Evolutionary conservation across 2,113 vertebrate genomes (phyloP).

Genomic region (Cavia porcellus): DNA sequence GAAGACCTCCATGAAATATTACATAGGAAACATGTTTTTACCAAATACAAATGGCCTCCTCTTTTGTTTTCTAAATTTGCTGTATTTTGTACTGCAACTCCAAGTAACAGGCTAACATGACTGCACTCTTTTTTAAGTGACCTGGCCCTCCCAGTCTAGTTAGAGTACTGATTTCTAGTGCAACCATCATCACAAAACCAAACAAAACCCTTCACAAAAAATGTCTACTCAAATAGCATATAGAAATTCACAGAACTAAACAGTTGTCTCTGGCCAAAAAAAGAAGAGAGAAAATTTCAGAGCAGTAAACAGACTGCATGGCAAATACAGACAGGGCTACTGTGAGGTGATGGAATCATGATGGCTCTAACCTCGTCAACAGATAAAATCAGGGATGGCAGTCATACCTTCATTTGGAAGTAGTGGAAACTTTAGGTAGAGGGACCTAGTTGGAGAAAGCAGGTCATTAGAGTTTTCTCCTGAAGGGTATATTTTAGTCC

Average conservation of each 20-base stretch:
- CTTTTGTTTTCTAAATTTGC: background rate
- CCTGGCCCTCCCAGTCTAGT: background rate
- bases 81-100: background rate
- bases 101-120: background rate
- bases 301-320: background rate
- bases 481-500: background rate
- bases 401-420: background rate
- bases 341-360: background rate
- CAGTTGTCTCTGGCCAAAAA: background rate
- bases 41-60: background rate
- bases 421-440: background rate
- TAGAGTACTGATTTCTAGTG: background rate
- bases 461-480: background rate
- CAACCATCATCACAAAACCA: background rate
- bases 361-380: background rate
- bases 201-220: background rate
- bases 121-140: background rate
- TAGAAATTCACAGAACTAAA: background rate
- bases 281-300: background rate
- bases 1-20: background rate
- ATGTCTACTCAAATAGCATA: background rate
- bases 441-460: background rate
- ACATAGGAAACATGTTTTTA: background rate
- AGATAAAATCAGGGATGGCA: background rate
- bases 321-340: background rate